Base-by-base conservation (phyloP, 2,797 vertebrate species). In the Gephyroberyx darwinii region DNA sequence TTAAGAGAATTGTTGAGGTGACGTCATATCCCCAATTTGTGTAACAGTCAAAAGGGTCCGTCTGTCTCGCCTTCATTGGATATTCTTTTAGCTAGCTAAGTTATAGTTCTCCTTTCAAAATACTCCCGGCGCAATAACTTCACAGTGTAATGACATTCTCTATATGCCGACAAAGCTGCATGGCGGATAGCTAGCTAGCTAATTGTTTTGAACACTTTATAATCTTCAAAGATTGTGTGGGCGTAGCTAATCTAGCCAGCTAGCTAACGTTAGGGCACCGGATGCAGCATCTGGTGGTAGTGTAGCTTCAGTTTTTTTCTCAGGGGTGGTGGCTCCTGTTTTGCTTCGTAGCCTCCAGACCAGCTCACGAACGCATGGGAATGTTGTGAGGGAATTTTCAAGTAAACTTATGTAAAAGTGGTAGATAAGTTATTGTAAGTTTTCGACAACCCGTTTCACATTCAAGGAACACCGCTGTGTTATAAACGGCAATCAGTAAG, bases 281-380 rank as follows among this genome's bases (percentile, higher is more conserved):
- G 88, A 88, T 71, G 83, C 80, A 68, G 77, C 81, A 63, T 71
- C 76, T 81, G 77, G 33, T 62, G 81, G 74, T 53, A 43, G 5
- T 30, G 77, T 68, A 75, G 50, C 37, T 76, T 81, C 60, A 41
- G n/a, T 69, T 74, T 77, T 56, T 45, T 66, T 65, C 74, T 77
- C 43, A 85, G 87, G 92, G 92, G 93, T 92, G 92, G 93, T 92
- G 92, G 90, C 92, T 73, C 89, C 88, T 91, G 86, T 89, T 88
- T 89, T 88, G 84, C 89, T 90, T 66, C 78, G 68, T 26, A 81
- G 82, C 84, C 79, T 89, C 80, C 77, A 68, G 69, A 84, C 72
- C 66, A 59, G 78, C 70, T 60, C 35, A 77, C 79, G 72, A 83
- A 86, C 87, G 86, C 87, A 86, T 85, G 87, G 92, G 91, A 92